Base-by-base conservation (phyloP, 1,140 invertebrate genomes). In the Onthophagus taurus region DNA sequence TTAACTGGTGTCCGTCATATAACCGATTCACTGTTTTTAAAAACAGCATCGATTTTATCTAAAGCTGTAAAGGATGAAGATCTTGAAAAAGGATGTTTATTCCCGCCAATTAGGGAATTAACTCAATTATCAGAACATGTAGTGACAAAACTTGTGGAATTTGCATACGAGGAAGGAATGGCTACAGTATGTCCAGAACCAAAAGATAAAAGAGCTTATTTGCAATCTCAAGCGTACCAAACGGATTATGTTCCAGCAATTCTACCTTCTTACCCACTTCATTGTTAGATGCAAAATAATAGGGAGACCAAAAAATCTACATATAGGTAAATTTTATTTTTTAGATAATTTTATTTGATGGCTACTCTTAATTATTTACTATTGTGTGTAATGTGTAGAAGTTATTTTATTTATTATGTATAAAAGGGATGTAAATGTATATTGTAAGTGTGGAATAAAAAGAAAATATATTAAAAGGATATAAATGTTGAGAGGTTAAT, bases 41-140 rank as follows among this genome's bases (percentile, higher is more conserved):
- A 89, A 4, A 81, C 92, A 16, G 90, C 93, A 16, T 74, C 84
- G 74, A 75, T 81, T 18, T 67, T 97, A 9, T 80, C 92, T 6
- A 72, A 85, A n/a, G 70, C 88, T 44, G 92, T 97, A 1, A 81
- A 78, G 5, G 74, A 89, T 36, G 72, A 75, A 5, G 85, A 98
- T 67, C 70, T 98, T 26, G 74, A 72, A 0, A 77, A 77, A 44
- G 95, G 95, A n/a, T 84, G 89, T 49, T 74, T 99, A 17, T 99
- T 98, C 63, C 97, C 97, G 11, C 90, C 93, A 0, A 70, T 99
- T 7, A 68, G 75, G n/a, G 77, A 81, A 12, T 94, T 99, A 55
- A 77, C 82, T 48, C 78, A 87, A 34, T 89, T 93, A 37, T 98
- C 94, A 0, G 53, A 93, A 2, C 73, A 78, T 50, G 96, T 99